Percentiles rank a stretch among this genome's conserved stretches.
Conservation (phyloP, 2,113 vertebrate genomes). For the Tychaedon coryphoeus region DNA sequence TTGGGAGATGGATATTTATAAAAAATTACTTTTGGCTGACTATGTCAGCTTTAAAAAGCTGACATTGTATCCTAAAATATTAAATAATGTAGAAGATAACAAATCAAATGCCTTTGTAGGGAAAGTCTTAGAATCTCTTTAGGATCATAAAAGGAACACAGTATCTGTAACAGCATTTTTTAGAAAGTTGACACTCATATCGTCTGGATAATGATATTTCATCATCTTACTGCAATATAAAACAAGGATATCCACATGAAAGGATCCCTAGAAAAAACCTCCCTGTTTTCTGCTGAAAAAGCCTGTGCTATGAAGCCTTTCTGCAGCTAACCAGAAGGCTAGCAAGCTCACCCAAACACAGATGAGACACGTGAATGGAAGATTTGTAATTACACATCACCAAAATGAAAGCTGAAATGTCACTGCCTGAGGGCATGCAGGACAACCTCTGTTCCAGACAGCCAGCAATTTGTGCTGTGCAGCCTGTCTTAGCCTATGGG, state of each 20-base stretch:
- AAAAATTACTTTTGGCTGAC: neutral
- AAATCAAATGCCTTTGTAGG: neutral
- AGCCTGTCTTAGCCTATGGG: neutral
- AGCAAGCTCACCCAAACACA: neutral
- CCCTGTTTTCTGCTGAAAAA: neutral
- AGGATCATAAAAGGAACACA: neutral
- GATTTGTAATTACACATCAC: neutral
- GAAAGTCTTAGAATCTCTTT: neutral
- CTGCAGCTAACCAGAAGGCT: neutral
- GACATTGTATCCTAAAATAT: neutral
- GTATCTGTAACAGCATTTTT: neutral
- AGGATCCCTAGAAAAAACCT: neutral
- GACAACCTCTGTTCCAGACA: neutral
- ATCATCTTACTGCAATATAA: neutral
- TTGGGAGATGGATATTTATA: neutral
- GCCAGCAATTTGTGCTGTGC: neutral
- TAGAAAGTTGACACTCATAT: neutral
- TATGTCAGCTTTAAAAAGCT: neutral
- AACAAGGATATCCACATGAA: neutral
- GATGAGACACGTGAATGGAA: neutral
- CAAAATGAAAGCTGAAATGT: neutral
- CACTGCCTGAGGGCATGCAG: neutral
- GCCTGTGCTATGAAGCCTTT: neutral
- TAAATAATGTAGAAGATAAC: neutral
- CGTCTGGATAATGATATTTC: neutral